Percentiles rank a stretch among this genome's conserved stretches.
phyloP scores from a whole-genome alignment of 2,113 vertebrate genomes.

The Pagrus major region DNA sequence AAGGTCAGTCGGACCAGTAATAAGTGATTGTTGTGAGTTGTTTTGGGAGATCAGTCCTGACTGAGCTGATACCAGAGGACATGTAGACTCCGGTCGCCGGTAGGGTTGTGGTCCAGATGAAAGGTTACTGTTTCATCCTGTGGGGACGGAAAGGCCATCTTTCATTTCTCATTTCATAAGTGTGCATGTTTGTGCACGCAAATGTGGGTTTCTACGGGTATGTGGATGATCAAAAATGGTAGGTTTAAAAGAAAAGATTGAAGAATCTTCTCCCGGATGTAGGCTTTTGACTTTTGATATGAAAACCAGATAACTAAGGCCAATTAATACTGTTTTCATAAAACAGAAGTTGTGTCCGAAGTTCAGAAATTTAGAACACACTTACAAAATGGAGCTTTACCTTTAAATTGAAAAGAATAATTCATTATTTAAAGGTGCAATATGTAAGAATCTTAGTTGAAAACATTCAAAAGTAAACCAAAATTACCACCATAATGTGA shows the following conservation, averaged over 20 bases:
- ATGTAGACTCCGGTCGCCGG: slow-evolving; percentile 45
- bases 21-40: slow-evolving; percentile 63
- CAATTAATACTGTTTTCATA: neutral
- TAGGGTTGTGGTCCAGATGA: slow-evolving; percentile 57
- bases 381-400: neutral
- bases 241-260: neutral
- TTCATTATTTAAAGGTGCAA: too few relatives aligned
- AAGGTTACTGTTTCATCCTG: slow-evolving; percentile 70
- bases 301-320: neutral
- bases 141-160: slow-evolving; percentile 68
- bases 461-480: too few relatives aligned
- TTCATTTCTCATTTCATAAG: slow-evolving; percentile 70
- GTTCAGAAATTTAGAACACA: neutral
- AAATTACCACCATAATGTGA: too few relatives aligned
- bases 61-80: slow-evolving; percentile 62
- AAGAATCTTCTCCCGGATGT: neutral
- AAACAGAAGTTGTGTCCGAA: neutral
- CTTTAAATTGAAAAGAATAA: neutral
- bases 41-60: slow-evolving; percentile 60
- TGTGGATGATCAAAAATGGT: neutral
- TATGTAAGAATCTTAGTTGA: too few relatives aligned
- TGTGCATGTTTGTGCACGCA: neutral
- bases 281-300: neutral
- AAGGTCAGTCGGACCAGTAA: slow-evolving; percentile 68
- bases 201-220: slow-evolving; percentile 9